phyloP scores from a whole-genome alignment of 2,113 vertebrate genomes.

The Amphiprion percula region DNA sequence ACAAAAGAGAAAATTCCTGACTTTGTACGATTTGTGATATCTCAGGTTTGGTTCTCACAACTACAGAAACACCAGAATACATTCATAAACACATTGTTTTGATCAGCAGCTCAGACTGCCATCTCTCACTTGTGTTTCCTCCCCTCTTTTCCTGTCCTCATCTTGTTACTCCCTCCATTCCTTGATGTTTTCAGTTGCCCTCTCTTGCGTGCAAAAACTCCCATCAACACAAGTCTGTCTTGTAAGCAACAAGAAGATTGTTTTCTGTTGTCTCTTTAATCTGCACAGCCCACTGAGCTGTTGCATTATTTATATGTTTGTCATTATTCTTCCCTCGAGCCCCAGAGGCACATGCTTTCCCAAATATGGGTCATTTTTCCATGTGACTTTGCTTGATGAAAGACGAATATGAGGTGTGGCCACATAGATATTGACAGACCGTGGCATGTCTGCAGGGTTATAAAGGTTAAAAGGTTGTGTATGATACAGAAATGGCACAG shows the following conservation, averaged over 20 bases:
- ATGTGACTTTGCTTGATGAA: constrained; percentile 9
- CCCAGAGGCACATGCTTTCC: constrained; percentile 25
- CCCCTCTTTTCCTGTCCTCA: background rate
- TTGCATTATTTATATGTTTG: constrained; percentile 57
- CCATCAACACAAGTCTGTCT: constrained; percentile 28
- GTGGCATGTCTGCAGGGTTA: constrained; percentile 18
- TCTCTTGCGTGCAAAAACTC: constrained; percentile 39
- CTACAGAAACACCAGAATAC: background rate
- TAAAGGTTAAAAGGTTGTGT: constrained; percentile 16
- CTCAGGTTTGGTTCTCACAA: constrained; percentile 8
- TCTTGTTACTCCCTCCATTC: constrained; percentile 10
- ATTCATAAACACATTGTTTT: background rate
- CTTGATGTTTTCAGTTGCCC: background rate
- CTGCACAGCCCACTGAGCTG: constrained; percentile 24
- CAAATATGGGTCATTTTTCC: constrained; percentile 29
- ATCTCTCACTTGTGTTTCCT: constrained; percentile 24
- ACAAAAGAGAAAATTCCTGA: background rate
- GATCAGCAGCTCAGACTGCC: constrained; percentile 16
- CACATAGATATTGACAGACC: constrained; percentile 11
- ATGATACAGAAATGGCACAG: constrained; percentile 12
- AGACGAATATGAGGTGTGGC: background rate
- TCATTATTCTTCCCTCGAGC: constrained; percentile 31
- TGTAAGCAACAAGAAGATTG: constrained; percentile 32
- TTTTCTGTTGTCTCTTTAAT: constrained; percentile 47
- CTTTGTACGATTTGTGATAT: background rate